Conservation (phyloP, 1,140 invertebrate species). For the Drosophila ficusphila region DNA sequence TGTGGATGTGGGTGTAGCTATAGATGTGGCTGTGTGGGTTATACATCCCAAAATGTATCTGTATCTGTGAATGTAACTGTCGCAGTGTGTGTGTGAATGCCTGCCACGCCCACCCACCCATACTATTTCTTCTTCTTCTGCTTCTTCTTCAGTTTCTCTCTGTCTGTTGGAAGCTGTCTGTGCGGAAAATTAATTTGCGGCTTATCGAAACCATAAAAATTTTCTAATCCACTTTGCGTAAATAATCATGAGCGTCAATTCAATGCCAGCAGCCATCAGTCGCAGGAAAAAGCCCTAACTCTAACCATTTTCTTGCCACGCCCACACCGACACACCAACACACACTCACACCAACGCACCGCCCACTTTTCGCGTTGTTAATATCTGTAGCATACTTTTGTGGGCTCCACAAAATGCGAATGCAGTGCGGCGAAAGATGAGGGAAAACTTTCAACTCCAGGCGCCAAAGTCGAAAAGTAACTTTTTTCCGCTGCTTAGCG, state of each 20-base stretch:
- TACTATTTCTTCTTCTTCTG: not conserved
- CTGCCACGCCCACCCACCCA: not conserved
- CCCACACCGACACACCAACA: not conserved
- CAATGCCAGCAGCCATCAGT: constrained; percentile 45
- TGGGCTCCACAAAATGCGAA: constrained; percentile 27
- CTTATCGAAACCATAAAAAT: constrained; percentile 62
- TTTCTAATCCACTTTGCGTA: constrained; percentile 59
- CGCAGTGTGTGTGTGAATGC: constrained; percentile 1
- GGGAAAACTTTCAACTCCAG: constrained; percentile 54
- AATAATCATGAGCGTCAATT: constrained; percentile 61
- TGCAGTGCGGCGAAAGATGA: constrained; percentile 41
- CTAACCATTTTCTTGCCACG: not conserved
- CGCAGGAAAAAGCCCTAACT: constrained; percentile 15
- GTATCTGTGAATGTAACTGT: not conserved
- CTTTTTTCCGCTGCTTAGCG: constrained; percentile 55
- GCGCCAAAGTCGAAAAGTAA: constrained; percentile 61
- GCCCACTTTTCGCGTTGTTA: not conserved
- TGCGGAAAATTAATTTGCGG: constrained; percentile 56
- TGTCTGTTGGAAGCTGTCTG: constrained; percentile 16
- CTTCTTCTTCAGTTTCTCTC: not conserved
- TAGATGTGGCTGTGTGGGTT: not conserved
- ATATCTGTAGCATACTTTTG: constrained; percentile 41
- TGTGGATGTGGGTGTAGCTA: not conserved
- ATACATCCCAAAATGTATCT: too few species aligned
- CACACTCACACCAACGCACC: not conserved